Evolutionary conservation across 2,113 vertebrate species (phyloP).

Genomic region (Hippocampus barbouri): DNA sequence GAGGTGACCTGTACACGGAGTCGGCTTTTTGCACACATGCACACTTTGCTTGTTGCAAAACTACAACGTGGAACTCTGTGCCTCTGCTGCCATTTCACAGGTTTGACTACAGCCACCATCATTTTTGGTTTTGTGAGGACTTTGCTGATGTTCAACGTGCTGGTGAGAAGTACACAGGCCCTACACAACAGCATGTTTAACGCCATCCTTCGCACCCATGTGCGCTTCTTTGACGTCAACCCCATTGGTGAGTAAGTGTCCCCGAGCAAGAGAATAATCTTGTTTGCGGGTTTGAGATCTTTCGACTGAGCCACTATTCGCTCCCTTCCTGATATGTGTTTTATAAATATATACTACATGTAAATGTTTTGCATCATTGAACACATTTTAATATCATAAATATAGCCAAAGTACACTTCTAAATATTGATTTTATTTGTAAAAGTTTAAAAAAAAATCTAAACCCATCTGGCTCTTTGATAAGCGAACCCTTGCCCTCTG

Average conservation of each 20-base stretch:
- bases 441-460: no score
- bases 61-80: not conserved
- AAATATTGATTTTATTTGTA: no score
- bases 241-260: conserved; percentile 81
- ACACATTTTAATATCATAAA: no score
- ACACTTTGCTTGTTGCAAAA: not conserved
- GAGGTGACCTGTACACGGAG: conserved; percentile 68
- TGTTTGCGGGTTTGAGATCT: not conserved
- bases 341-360: no score
- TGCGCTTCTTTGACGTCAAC: conserved; percentile 92
- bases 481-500: no score
- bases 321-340: no score
- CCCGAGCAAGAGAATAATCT: not conserved
- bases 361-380: no score
- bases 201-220: conserved; percentile 79
- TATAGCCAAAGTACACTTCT: no score
- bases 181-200: conserved; percentile 91
- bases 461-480: no score
- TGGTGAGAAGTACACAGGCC: conserved; percentile 78
- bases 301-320: no score
- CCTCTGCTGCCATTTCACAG: conserved; percentile 54
- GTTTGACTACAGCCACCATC: conserved; percentile 78
- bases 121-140: conserved; percentile 80
- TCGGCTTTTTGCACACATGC: not conserved
- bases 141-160: conserved; percentile 77